Evolutionary conservation across 2,113 vertebrate genomes (phyloP), one percentile per base, ranked within the genome.

Genomic region (Bubalus kerabau): DNA sequence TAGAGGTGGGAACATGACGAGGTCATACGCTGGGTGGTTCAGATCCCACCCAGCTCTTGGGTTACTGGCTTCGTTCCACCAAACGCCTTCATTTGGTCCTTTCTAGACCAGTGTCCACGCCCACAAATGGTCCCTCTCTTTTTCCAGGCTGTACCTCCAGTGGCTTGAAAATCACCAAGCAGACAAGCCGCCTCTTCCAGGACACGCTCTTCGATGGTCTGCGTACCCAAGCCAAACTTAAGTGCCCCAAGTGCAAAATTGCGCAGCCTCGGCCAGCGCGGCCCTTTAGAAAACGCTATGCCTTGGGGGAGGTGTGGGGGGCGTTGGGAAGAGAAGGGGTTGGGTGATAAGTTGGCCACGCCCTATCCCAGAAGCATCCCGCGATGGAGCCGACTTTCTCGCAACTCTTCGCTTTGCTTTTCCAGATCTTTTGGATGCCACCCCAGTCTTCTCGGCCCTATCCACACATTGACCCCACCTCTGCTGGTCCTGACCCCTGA

Each of bases 131-230:
- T 10, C 52, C n/a, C 56, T 50, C 28, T 40, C 7, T 60, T 40
- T 59, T 93, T 56, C 89, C 24, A 36, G 36, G 40, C 36, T 21
- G 6, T 74, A 96, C 57, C 94, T n/a, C 1, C 7, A 74, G 57
- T 94, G 84, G 90, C 90, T 84, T 92, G 88, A 40, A 94, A 80
- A 95, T 96, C 50, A 0, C 17, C 36, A 32, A 97, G 93, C 24
- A 90, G 57, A 56, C 62, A 93, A 26, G 62, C 16, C 0, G 40
- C 92, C 12, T 50, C 92, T 36, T 97, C 94, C 46, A 83, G 43
- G 76, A 98, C 24, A 13, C 10, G 56, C 11, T 95, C 87, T 74
- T 96, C 80, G 1, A 87, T 19, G 52, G 28, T 64, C 24, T 9
- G 19, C 3, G 28, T 64, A 7, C 84, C 97, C 62, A 96, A 0